Evolutionary conservation across 1,140 invertebrate species (phyloP).

Genomic region (Drosophila guanche): DNA sequence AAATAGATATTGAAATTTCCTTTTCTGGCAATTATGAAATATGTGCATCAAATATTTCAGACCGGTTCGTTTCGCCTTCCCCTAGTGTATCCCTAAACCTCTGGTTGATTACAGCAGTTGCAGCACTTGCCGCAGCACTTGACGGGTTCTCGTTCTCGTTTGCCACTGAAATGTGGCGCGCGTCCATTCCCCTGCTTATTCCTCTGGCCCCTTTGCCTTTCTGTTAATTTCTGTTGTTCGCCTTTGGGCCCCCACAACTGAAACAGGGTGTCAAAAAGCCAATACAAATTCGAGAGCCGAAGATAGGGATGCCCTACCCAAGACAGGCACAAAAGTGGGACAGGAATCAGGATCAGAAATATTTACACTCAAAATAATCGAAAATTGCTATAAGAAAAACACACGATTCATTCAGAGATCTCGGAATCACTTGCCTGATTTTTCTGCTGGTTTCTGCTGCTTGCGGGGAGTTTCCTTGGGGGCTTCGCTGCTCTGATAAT

Average conservation of each 20-base stretch:
- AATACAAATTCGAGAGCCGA: conserved; percentile 4
- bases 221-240: conserved; percentile 77
- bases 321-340: conserved; percentile 7
- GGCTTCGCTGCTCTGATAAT: neutral
- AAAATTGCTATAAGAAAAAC: conserved; percentile 21
- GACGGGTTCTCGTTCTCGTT: conserved; percentile 51
- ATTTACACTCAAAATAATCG: neutral
- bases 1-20: no score
- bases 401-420: conserved; percentile 54
- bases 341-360: neutral
- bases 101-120: conserved; percentile 16
- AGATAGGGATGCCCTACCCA: neutral
- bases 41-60: no score
- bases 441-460: conserved; percentile 3
- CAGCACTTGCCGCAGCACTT: conserved; percentile 63
- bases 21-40: no score
- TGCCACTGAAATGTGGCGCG: conserved; percentile 22
- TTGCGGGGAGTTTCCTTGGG: neutral
- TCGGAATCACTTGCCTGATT: conserved; percentile 61
- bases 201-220: conserved; percentile 40
- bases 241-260: conserved; percentile 39
- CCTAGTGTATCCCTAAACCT: neutral
- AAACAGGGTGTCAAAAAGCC: conserved; percentile 10
- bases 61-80: no score
- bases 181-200: neutral